Evolutionary conservation across 1,140 invertebrate genomes (phyloP).

Genomic region (Neoseiulus cucumeris): DNA sequence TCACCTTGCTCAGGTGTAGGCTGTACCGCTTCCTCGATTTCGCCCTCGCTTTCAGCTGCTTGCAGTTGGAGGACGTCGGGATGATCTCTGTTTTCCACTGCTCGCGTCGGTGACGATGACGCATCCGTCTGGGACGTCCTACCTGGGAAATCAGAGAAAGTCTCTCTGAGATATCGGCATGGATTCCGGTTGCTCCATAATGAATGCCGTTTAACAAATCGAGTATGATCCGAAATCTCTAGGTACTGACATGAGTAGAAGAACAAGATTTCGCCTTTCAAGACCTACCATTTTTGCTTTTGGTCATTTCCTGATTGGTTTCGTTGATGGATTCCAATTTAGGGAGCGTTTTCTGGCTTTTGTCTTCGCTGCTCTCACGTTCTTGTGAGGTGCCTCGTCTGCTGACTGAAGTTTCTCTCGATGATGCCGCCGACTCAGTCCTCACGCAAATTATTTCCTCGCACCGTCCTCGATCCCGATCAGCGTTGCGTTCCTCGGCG

Average conservation of each 20-base stretch:
- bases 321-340: background rate
- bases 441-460: background rate
- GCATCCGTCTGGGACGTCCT: no score
- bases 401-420: background rate
- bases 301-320: no score
- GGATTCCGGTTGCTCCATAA: no score
- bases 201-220: no score
- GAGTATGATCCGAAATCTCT: no score
- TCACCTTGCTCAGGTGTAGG: background rate
- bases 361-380: slow-evolving; percentile 8
- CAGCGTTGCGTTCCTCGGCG: background rate
- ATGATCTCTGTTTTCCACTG: background rate
- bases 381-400: slow-evolving; percentile 1
- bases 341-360: background rate
- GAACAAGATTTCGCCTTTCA: no score
- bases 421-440: background rate
- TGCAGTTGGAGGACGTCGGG: background rate
- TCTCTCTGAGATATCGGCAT: no score
- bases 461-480: background rate
- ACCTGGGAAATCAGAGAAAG: no score
- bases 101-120: background rate
- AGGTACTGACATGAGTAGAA: no score
- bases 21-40: background rate
- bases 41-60: slow-evolving; percentile 1
- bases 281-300: no score